phyloP scores from a whole-genome alignment of 2,888 invertebrate species.

The Iphiclides podalirius region DNA sequence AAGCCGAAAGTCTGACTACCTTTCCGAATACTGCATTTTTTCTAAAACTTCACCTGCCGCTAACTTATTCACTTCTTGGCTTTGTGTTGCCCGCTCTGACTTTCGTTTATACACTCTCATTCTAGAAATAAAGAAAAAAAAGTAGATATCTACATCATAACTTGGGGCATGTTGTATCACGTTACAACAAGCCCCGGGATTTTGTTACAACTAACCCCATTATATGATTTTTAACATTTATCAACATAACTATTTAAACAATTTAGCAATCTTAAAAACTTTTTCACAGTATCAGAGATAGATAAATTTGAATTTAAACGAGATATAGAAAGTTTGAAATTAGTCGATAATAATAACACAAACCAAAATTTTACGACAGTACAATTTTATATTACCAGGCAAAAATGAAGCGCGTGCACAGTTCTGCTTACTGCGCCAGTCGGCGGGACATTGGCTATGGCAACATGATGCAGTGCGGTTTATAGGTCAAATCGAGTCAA shows the following conservation, averaged over 20 bases:
- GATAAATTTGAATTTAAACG: not conserved
- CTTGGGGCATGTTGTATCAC: not conserved
- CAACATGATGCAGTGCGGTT: not conserved
- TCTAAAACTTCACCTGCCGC: no score
- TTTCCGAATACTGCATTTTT: no score
- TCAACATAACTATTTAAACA: not conserved
- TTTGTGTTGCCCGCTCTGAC: no score
- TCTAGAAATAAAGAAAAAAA: no score
- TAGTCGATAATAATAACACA: slow-evolving; percentile 1
- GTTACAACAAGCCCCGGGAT: slow-evolving; percentile 4
- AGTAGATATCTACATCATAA: no score
- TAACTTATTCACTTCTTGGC: no score
- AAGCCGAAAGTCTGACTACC: no score
- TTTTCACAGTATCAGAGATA: not conserved
- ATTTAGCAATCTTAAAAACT: slow-evolving; percentile 1
- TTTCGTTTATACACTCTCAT: no score
- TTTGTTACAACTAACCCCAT: no score
- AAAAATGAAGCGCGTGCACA: slow-evolving; percentile 2
- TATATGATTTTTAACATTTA: no score
- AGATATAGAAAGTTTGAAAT: no score
- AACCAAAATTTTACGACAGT: slow-evolving; percentile 9
- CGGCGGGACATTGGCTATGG: not conserved
- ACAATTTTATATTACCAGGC: slow-evolving; percentile 1
- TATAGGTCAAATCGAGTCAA: not conserved
- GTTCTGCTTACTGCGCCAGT: not conserved